Evolutionary conservation across 2,113 vertebrate species (phyloP).

Genomic region (Hipposideros armiger): DNA sequence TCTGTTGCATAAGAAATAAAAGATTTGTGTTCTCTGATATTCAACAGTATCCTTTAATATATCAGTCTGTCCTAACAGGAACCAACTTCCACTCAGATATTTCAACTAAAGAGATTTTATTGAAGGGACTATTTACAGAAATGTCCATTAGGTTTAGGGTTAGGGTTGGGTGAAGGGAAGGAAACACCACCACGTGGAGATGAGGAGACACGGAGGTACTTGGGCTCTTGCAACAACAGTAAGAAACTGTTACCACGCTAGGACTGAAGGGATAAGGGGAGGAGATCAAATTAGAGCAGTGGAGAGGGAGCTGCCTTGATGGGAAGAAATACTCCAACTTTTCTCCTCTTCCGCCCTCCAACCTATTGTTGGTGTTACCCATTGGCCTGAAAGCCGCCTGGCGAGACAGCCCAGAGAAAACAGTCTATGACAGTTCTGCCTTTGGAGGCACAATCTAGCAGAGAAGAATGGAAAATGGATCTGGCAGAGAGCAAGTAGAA

Average conservation of each 20-base stretch:
- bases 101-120: background rate
- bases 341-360: background rate
- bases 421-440: background rate
- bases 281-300: background rate
- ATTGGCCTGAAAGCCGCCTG: background rate
- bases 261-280: background rate
- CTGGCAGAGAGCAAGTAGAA: background rate
- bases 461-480: background rate
- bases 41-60: background rate
- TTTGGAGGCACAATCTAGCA: background rate
- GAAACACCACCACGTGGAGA: background rate
- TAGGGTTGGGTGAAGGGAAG: background rate
- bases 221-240: background rate
- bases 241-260: background rate
- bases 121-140: background rate
- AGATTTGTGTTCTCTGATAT: background rate
- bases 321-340: background rate
- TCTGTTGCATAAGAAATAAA: background rate
- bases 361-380: background rate
- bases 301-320: background rate
- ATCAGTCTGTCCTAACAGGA: conserved; percentile 15
- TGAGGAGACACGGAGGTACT: background rate
- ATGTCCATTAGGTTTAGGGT: background rate
- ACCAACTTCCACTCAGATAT: background rate
- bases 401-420: background rate